Conservation (phyloP, 2,797 vertebrate species). For the Protosalanx chinensis region DNA sequence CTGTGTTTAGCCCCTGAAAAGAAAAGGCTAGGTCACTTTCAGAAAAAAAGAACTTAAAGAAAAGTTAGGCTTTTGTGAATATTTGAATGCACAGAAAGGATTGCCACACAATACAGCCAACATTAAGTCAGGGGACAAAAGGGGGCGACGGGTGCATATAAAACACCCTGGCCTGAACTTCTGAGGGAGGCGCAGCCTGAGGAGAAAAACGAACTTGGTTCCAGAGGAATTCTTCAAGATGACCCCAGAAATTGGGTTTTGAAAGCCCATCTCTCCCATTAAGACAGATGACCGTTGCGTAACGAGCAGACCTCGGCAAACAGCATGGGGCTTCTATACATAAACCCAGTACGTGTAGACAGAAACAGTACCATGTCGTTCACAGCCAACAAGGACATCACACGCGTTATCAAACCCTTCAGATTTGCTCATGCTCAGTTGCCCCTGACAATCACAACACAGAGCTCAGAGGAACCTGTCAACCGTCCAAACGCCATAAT, state of each 20-base stretch:
- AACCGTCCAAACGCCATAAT: background rate
- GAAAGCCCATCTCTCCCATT: slow-evolving; percentile 36
- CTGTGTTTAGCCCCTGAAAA: slow-evolving; percentile 52
- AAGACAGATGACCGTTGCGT: slow-evolving; percentile 28
- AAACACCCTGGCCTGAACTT: slow-evolving; percentile 61
- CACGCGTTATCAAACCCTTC: background rate
- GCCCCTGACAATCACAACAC: background rate
- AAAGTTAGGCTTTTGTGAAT: slow-evolving; percentile 56
- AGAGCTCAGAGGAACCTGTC: background rate
- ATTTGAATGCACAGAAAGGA: slow-evolving; percentile 55
- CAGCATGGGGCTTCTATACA: slow-evolving; percentile 29
- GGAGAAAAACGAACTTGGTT: slow-evolving; percentile 60
- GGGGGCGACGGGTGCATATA: slow-evolving; percentile 63
- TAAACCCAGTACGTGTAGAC: slow-evolving; percentile 15
- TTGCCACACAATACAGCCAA: slow-evolving; percentile 65
- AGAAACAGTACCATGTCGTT: background rate
- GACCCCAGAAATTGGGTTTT: slow-evolving; percentile 52
- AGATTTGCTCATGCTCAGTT: slow-evolving; percentile 2
- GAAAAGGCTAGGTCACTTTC: slow-evolving; percentile 60
- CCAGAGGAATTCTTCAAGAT: slow-evolving; percentile 52
- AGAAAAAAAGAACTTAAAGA: slow-evolving; percentile 40
- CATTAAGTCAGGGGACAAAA: slow-evolving; percentile 59
- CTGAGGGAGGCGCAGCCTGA: slow-evolving; percentile 46
- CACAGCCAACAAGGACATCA: slow-evolving; percentile 14
- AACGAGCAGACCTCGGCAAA: slow-evolving; percentile 18